A percentile compares a stretch with the other conserved stretches of the same genome.
Evolutionary conservation across 2,888 invertebrate genomes (phyloP).

Genomic region (Hirtodrosophila confusa): DNA sequence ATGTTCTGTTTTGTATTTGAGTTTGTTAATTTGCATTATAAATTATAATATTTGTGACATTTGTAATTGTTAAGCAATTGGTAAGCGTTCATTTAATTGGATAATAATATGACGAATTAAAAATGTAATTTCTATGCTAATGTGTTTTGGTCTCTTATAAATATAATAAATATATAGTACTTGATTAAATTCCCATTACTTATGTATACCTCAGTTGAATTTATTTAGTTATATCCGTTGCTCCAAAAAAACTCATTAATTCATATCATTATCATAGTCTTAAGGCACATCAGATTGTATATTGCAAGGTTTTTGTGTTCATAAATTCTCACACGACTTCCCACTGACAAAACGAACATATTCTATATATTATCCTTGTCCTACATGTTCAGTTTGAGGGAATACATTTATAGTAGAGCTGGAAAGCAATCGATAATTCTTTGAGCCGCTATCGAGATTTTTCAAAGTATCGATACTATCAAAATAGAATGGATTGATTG

Average conservation of each 20-base stretch:
- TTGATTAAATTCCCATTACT: constrained; percentile 39
- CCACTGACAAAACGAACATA: not conserved
- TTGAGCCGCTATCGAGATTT: too few species aligned
- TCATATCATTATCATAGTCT: constrained; percentile 16
- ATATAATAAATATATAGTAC: constrained; percentile 27
- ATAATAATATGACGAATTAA: constrained; percentile 17
- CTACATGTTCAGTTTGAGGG: constrained; percentile 1
- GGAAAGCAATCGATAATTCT: too few species aligned
- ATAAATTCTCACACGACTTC: not conserved
- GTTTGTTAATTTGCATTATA: constrained; percentile 20
- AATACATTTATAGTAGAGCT: not conserved
- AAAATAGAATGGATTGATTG: too few species aligned
- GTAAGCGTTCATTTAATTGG: not conserved
- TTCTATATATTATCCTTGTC: not conserved
- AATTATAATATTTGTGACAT: constrained; percentile 3
- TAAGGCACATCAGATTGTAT: constrained; percentile 15
- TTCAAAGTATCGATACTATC: too few species aligned
- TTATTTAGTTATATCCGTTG: constrained; percentile 37
- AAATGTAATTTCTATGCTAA: constrained; percentile 26
- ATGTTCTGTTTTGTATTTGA: constrained; percentile 11
- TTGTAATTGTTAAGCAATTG: constrained; percentile 40
- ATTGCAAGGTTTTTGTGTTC: not conserved
- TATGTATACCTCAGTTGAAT: constrained; percentile 40
- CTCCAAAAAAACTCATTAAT: constrained; percentile 11
- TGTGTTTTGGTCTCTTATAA: constrained; percentile 39